These are phyloP conservation scores for Antechinus stuartii DNA, from an alignment of 2,113 vertebrate genomes.

Conservation along the genomic window DNA sequence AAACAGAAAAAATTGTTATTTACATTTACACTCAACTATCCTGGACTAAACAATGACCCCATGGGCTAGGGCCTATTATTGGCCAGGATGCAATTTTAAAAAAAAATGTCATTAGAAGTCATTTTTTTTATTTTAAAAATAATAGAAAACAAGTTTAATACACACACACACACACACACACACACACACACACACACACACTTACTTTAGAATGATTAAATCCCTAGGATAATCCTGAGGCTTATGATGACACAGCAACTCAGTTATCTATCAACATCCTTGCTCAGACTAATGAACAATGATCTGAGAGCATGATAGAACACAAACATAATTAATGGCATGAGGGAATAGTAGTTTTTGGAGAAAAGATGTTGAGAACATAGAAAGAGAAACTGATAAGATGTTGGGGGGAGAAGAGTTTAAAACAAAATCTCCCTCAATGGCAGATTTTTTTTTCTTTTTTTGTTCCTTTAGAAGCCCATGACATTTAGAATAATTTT, in stretches of 20 bases:
- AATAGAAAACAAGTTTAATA: not conserved
- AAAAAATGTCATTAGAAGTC: not conserved
- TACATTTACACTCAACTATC: too few relatives aligned
- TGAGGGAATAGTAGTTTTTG: not conserved
- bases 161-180: too few relatives aligned
- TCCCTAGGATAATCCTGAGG: not conserved
- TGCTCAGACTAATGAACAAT: not conserved
- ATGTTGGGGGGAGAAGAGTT: not conserved
- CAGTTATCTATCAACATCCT: not conserved
- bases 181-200: too few relatives aligned
- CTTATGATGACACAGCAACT: not conserved
- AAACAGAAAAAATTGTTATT: too few relatives aligned
- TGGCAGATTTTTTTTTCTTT: not conserved
- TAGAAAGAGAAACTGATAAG: not conserved
- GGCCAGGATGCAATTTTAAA: not conserved
- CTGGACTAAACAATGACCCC: too few relatives aligned
- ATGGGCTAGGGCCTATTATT: too few relatives aligned
- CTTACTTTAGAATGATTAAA: not conserved
- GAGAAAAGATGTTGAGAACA: not conserved
- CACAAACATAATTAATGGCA: not conserved
- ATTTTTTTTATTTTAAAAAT: not conserved
- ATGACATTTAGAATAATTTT: not conserved
- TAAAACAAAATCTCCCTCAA: not conserved
- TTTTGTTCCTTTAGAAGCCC: not conserved
- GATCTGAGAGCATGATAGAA: not conserved